Percentiles rank a stretch among this genome's conserved stretches.
These are phyloP conservation scores for Branchinecta lindahli DNA, from an alignment of 1,140 invertebrate species.

Conservation along the genomic window DNA sequence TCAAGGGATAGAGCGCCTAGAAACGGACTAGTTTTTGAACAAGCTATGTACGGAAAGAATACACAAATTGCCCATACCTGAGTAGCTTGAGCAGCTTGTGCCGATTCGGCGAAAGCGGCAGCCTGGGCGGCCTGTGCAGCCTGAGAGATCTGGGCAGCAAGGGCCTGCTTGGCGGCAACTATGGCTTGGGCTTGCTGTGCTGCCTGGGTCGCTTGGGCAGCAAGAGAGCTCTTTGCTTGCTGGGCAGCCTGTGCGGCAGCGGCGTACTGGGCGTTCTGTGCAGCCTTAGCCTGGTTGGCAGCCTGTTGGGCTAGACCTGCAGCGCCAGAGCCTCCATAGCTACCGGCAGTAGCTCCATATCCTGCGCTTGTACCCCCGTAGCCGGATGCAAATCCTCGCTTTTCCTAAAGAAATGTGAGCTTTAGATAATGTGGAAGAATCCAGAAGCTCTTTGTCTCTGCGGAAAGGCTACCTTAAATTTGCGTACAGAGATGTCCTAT, in stretches of 20 bases:
- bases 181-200: conserved; percentile 24
- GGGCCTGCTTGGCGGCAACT: conserved; percentile 21
- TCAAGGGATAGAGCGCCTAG: conserved; percentile 23
- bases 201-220: conserved; percentile 22
- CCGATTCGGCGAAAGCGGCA: conserved; percentile 21
- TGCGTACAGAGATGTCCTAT: too few relatives aligned
- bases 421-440: too few relatives aligned
- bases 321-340: conserved; percentile 16
- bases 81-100: conserved; percentile 19
- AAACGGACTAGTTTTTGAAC: conserved; percentile 21
- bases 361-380: conserved; percentile 44
- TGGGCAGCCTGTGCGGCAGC: conserved; percentile 24
- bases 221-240: conserved; percentile 22
- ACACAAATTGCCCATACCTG: not conserved
- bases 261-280: conserved; percentile 23
- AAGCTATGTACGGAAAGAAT: too few relatives aligned
- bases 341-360: conserved; percentile 30
- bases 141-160: conserved; percentile 19
- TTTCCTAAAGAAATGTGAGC: conserved; percentile 18
- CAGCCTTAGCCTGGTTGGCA: conserved; percentile 23
- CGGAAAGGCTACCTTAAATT: too few relatives aligned
- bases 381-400: conserved; percentile 44
- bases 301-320: conserved; percentile 25
- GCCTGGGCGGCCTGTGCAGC: conserved; percentile 22
- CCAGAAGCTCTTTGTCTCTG: too few relatives aligned